A percentile compares a stretch with the other conserved stretches of the same genome.
phyloP scores from a whole-genome alignment of 2,113 vertebrate genomes.

The Herpailurus yagouaroundi region DNA sequence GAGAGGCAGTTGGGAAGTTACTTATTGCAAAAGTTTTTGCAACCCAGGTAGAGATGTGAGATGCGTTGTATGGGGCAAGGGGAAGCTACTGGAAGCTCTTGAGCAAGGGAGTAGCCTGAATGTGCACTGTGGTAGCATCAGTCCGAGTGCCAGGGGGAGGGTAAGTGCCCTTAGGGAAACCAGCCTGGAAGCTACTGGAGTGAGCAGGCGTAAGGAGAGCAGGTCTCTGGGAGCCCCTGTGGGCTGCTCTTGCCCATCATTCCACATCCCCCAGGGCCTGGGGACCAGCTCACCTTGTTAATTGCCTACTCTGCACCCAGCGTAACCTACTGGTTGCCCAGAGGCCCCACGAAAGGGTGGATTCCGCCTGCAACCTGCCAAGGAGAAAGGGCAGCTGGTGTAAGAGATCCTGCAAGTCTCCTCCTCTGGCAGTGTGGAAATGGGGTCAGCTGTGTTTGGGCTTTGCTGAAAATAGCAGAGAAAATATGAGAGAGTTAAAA shows the following conservation, averaged over 20 bases:
- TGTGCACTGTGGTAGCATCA: not conserved
- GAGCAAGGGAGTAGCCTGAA: not conserved
- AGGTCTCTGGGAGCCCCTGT: not conserved
- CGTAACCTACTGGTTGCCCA: not conserved
- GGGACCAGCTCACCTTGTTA: not conserved
- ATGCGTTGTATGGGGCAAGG: not conserved
- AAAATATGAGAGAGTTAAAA: constrained; percentile 23
- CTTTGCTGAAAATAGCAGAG: constrained; percentile 55
- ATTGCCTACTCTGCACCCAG: not conserved
- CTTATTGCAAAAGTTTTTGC: not conserved
- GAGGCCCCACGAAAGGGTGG: not conserved
- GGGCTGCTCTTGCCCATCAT: not conserved
- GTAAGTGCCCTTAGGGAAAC: not conserved
- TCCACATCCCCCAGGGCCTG: not conserved
- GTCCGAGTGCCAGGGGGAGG: not conserved
- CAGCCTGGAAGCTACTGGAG: not conserved
- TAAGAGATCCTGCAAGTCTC: not conserved
- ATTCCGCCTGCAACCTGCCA: not conserved
- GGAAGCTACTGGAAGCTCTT: not conserved
- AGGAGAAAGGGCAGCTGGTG: not conserved
- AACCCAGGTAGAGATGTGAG: not conserved
- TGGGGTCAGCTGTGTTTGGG: constrained; percentile 40
- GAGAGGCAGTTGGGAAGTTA: not conserved
- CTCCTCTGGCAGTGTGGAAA: constrained; percentile 36
- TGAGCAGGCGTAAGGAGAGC: not conserved